Evolutionary conservation across 2,113 vertebrate genomes (phyloP), one percentile per base, ranked within the genome.

Genomic region (Erpornis zantholeuca): DNA sequence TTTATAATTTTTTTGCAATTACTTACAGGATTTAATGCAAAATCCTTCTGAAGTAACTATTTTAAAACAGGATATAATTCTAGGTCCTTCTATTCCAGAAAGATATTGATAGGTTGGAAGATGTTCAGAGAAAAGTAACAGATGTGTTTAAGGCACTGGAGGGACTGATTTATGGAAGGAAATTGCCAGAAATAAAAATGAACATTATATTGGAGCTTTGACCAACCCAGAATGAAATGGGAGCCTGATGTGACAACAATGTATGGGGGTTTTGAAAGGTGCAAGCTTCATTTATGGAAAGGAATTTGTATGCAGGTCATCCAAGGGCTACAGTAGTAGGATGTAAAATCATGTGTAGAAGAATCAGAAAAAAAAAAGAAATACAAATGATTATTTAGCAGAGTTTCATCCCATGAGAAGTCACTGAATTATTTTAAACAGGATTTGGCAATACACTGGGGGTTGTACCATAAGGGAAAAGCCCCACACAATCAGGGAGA

Each of bases 121-220:
- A 79, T 45, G 71, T 85, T 95, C 80, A 91, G 49, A 92, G 64
- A 52, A 75, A 87, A 90, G 49, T 73, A 89, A 69, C 59, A 78
- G 36, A 91, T 78, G 29, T 78, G 47, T 92, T 94, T 92, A 92
- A 93, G 68, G 61, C 21, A 54, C 73, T 87, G 61, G 75, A 53
- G 69, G 66, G 70, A 79, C 57, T 81, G 19, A 92, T 93, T 96
- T 94, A 81, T 60, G 45, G 66, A 47, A 63, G 78, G 36, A 94
- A 78, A 96, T 92, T 88, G 63, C 60, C 83, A 95, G 70, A 94
- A 79, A 53, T 86, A 84, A 89, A 93, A 82, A 57, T 64, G 36
- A 88, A 82, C 79, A 12, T 91, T 94, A 52, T 71, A 52, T 60
- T 91, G n/a, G 61, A 80, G 47, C 20, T 94, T 84, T 84, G 71